Base-by-base conservation (phyloP, 2,888 invertebrate species). In the Drosophila tanythrix region DNA sequence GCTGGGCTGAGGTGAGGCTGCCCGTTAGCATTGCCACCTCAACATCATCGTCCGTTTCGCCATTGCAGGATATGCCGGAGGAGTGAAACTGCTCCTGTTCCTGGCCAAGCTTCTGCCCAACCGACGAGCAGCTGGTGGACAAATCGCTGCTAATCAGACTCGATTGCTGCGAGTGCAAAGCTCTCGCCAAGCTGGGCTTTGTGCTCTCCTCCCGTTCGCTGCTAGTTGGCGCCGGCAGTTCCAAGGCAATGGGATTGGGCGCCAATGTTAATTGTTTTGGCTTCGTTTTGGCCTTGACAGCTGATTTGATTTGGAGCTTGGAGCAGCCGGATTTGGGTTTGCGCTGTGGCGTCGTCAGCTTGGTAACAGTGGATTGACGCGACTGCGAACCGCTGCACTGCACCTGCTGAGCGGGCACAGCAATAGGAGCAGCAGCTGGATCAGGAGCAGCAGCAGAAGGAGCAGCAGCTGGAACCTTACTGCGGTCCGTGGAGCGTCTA, bases 21-120 rank as follows among this genome's bases (percentile, higher is more conserved):
- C 87, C 91, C 3, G 90, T 90, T 11, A 91, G 81, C 90, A 89
- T 87, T 38, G 91, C 91, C 75, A 90, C 81, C 79, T 91, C 91
- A 38, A 91, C 90, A 27, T 79, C 91, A 59, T 92, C 90, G 60
- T 92, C 92, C 11, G 92, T 92, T 64, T 92, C 93, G 29, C 91
- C 91, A 65, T 91, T 92, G 77, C 92, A 92, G 52, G 92, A 92
- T 70, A 92, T 93, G 65, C 92, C 93, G 70, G 93, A 93, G 60
- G 93, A 92, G 43, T 86, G 85, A 46, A 86, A 86, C 11, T 90
- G 81, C 69, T 93, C 93, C 76, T 38, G 56, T 27, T 93, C 93
- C 38, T 61, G 80, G 33, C 36, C 48, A 0, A 46, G 43, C 29
- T 70, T 70, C 8, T 56, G 56, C 8, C 7, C 15, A 25, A 46